Conservation (phyloP, 2,113 vertebrate genomes). For the Poecilia latipinna region DNA sequence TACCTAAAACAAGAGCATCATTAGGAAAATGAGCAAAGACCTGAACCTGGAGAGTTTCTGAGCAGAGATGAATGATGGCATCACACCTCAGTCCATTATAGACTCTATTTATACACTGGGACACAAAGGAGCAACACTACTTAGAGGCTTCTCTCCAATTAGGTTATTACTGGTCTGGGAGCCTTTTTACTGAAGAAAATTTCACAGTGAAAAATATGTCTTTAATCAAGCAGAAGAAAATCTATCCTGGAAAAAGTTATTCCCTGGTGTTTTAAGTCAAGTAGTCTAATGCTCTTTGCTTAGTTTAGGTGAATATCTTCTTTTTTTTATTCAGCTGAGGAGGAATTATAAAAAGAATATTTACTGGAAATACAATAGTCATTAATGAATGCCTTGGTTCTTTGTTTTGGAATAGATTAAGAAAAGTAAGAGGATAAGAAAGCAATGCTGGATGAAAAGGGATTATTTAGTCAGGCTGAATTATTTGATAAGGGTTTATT, state of each 20-base stretch:
- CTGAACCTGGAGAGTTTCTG: constrained; percentile 82
- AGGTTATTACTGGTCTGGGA: constrained; percentile 82
- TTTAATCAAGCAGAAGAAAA: constrained; percentile 69
- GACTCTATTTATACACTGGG: constrained; percentile 84
- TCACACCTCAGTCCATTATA: constrained; percentile 82
- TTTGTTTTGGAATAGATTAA: background rate
- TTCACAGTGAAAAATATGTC: constrained; percentile 65
- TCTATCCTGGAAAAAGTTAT: constrained; percentile 38
- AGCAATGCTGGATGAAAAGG: no score
- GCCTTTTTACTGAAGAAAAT: constrained; percentile 71
- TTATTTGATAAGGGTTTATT: background rate
- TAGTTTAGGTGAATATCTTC: background rate
- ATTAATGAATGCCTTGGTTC: background rate
- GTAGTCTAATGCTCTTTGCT: constrained; percentile 5
- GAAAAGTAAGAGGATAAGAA: background rate
- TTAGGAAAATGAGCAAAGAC: constrained; percentile 85
- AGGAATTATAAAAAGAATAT: background rate
- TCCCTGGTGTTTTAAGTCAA: constrained; percentile 9
- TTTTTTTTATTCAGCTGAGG: background rate
- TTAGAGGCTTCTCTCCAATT: constrained; percentile 81
- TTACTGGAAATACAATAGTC: background rate
- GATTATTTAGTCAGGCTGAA: background rate
- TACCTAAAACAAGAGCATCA: constrained; percentile 84
- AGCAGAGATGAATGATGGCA: constrained; percentile 84
- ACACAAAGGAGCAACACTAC: constrained; percentile 81